Evolutionary conservation across 1,140 invertebrate species (phyloP), one percentile per base, ranked within the genome.

Genomic region (Phymorhynchus buccinoides): DNA sequence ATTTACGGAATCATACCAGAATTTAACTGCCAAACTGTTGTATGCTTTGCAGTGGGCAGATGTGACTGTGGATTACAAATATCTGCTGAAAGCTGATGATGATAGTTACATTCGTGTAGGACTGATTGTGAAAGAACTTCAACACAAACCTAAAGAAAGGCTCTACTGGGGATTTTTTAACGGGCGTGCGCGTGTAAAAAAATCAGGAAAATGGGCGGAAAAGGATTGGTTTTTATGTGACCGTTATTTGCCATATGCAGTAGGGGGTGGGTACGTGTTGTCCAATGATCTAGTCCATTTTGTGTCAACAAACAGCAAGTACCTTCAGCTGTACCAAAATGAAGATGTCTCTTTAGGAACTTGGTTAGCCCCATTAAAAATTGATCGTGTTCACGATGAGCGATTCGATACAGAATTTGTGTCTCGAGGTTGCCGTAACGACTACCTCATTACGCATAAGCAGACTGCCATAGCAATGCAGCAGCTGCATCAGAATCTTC

Each of bases 131-230:
- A 91, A 93, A 52, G 95, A 96, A 88, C 89, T 97, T 1, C 73
- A 88, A 71, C 84, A 87, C 88, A 90, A 89, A 88, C 90, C 83
- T 87, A 91, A 42, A 88, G 89, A 88, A 90, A 94, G 90, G 84
- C 92, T 97, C 0, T 99, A 99, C 91, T 98, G 97, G 97, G 98
- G 98, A 0, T 99, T 96, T 91, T 99, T 99, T 93, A 96, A 97
- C 94, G 98, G 98, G 0, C 95, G 95, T 87, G 97, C 97, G 32
- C 94, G 94, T 86, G 96, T 98, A 0, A 96, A 96, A 92, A 95
- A 94, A 42, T 94, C 91, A 84, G 98, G 98, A 9, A 96, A 96
- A 90, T 99, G 98, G 97, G 95, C 96, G 89, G 98, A 99, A 93
- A 93, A 93, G 1, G 95, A 96, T 77, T 99, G 97, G 96, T 96